Evolutionary conservation across 2,113 vertebrate genomes (phyloP).

Genomic region (Falco punctatus): DNA sequence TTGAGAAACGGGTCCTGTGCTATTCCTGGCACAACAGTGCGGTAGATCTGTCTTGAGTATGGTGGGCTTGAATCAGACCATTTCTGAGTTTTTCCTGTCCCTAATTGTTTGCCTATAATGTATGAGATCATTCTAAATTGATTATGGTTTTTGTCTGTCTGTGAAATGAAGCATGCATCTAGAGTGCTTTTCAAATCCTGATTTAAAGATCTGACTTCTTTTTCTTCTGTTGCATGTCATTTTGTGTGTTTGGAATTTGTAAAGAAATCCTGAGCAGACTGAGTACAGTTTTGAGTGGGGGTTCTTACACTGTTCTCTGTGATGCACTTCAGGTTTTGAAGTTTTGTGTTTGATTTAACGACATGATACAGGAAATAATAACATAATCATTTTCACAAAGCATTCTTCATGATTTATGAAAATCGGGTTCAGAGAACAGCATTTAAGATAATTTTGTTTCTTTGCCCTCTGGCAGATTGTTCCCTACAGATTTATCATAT

Average conservation of each 20-base stretch:
- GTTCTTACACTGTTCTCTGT: neutral
- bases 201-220: neutral
- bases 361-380: neutral
- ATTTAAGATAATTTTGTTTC: neutral
- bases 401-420: neutral
- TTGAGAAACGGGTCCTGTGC: neutral
- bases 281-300: neutral
- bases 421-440: neutral
- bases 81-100: neutral
- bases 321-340: neutral
- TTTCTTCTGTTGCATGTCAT: neutral
- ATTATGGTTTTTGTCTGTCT: neutral
- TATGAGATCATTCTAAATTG: neutral
- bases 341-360: neutral
- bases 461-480: neutral
- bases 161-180: neutral
- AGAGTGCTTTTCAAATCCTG: neutral
- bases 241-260: neutral
- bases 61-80: neutral
- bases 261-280: neutral
- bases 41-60: neutral
- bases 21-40: neutral
- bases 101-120: neutral
- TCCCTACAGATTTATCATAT: neutral
- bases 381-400: neutral